Percentiles rank a stretch among this genome's conserved stretches.
Conservation (phyloP, 2,113 vertebrate species). For the Anoura caudifer region DNA sequence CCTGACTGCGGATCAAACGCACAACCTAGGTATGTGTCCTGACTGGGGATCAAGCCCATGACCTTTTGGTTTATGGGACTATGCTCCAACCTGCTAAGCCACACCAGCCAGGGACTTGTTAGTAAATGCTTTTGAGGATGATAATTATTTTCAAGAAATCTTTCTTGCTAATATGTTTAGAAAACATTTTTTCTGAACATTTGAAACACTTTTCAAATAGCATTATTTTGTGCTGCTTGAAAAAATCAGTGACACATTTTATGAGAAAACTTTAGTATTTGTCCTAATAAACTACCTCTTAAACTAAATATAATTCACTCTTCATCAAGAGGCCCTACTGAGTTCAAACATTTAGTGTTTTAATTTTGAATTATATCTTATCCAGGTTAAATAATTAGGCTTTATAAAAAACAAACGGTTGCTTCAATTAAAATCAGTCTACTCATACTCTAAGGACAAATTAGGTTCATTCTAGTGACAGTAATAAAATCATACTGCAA, state of each 20-base stretch:
- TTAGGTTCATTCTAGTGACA: neutral
- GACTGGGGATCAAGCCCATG: too few relatives aligned
- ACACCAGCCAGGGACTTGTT: too few relatives aligned
- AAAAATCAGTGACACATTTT: neutral
- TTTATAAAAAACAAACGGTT: slow-evolving; percentile 18
- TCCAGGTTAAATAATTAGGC: neutral
- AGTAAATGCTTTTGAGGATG: neutral
- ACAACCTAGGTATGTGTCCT: too few relatives aligned
- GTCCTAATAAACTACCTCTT: neutral
- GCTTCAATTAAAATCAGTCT: neutral
- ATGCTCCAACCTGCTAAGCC: too few relatives aligned
- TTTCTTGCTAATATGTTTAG: neutral
- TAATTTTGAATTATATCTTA: neutral
- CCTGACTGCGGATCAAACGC: too few relatives aligned
- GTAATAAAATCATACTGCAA: neutral
- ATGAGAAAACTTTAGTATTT: neutral
- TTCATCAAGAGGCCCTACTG: neutral
- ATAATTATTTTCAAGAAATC: neutral
- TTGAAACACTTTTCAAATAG: slow-evolving; percentile 4
- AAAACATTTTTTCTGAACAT: neutral
- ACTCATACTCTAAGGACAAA: neutral
- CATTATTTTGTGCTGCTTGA: neutral
- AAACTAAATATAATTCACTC: neutral
- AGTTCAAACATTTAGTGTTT: neutral
- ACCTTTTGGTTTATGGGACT: too few relatives aligned